Base-by-base conservation (phyloP, 2,797 vertebrate species). In the Xyrichtys novacula region DNA sequence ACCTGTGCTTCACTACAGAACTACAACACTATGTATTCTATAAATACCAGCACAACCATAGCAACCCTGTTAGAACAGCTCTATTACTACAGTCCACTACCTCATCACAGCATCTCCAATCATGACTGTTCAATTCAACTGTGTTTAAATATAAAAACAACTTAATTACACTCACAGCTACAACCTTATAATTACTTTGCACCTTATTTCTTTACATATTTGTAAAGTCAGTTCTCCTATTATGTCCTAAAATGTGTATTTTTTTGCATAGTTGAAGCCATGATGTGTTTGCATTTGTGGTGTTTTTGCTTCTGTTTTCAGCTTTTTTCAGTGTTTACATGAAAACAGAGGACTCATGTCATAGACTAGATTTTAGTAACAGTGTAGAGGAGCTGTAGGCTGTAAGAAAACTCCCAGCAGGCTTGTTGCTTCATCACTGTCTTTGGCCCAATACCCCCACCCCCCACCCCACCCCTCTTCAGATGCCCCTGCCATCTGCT, bases 401-500 rank as follows among this genome's bases (percentile, higher is more conserved):
- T 81, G 79, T 60, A 65, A 83, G 82, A 87, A 85, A 85, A 77
- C 80, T 81, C 81, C 64, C 84, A 88, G 85, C 88, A 82, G 88
- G 65, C 76, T 81, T 88, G 87, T 91, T 89, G 85, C 89, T 88
- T 88, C 76, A 80, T 69, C 71, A 74, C 62, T 76, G 83, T 88
- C 79, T 84, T 78, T 80, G 83, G 72, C 77, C 80, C 84, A 47
- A 17, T 32, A 15, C 26, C 47, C 17, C n/a, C n/a, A n/a, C n/a
- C n/a, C n/a, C n/a, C n/a, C n/a, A n/a, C n/a, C n/a, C n/a, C n/a
- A n/a, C n/a, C 23, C 43, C 57, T 61, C 63, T 64, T 87, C 84
- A 88, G 75, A 89, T 89, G 83, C 88, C 88, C 80, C 81, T 84
- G 83, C 93, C 92, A 94, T 93, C 93, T 94, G 93, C 85, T 93